Conservation (phyloP, 23 tunicate species). For the Halocynthia roretzi region DNA sequence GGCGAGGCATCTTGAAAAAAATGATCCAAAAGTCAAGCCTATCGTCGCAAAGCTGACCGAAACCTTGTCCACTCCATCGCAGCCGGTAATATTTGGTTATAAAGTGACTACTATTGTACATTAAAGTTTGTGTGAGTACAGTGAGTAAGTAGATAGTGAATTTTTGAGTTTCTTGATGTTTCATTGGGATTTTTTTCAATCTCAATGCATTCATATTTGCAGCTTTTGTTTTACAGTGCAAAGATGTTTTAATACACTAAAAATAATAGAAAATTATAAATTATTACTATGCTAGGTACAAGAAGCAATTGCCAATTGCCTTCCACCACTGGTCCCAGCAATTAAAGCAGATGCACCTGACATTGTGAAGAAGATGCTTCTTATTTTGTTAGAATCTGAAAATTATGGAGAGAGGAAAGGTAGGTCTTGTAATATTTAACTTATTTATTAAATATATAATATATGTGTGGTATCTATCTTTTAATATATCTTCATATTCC, state of each 20-base stretch:
- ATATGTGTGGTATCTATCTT: background rate
- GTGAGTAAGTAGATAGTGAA: background rate
- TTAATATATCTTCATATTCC: background rate
- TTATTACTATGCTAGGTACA: slow-evolving; percentile 46
- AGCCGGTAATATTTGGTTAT: slow-evolving; percentile 37
- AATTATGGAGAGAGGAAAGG: slow-evolving; percentile 95
- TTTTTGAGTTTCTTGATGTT: no score
- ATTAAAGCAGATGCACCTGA: slow-evolving; percentile 75
- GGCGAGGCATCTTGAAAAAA: slow-evolving; percentile 84
- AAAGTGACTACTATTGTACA: background rate
- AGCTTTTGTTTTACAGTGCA: no score
- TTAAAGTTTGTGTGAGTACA: background rate
- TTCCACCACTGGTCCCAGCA: slow-evolving; percentile 88
- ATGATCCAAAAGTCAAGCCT: slow-evolving; percentile 83
- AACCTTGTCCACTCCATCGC: slow-evolving; percentile 86
- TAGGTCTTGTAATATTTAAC: slow-evolving; percentile 7
- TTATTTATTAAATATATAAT: background rate
- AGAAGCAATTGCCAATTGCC: slow-evolving; percentile 93
- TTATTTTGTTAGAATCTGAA: slow-evolving; percentile 70
- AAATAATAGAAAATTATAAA: no score
- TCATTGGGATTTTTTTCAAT: no score
- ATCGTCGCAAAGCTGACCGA: slow-evolving; percentile 91
- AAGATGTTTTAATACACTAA: no score
- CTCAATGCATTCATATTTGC: no score
- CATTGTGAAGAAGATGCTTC: slow-evolving; percentile 61